Conservation (phyloP, 1,140 invertebrate genomes). For the Lasaia peninsularis region DNA sequence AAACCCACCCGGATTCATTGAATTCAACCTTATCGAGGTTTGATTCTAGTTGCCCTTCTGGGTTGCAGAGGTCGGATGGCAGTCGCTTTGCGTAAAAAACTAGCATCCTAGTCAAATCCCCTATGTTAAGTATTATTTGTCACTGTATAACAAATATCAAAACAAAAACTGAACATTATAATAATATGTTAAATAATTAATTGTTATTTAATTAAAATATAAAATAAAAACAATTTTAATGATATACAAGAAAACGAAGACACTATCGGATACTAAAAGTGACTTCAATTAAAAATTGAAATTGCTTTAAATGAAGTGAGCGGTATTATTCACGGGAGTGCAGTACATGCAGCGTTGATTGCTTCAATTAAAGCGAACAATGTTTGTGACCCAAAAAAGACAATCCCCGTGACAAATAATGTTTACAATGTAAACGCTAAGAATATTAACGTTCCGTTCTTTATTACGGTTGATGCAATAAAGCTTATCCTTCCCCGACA, state of each 20-base stretch:
- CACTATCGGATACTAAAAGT: not conserved
- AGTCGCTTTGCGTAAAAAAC: too few species aligned
- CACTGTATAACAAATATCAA: too few species aligned
- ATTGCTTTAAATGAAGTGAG: constrained; percentile 12
- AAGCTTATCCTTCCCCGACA: not conserved
- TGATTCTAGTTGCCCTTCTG: too few species aligned
- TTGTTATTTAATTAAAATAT: too few species aligned
- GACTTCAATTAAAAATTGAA: not conserved
- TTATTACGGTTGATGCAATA: not conserved
- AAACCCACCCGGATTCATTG: too few species aligned
- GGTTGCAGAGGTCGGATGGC: too few species aligned
- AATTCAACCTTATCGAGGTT: too few species aligned
- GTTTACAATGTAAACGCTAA: constrained; percentile 10
- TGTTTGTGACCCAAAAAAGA: constrained; percentile 4
- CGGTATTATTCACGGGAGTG: constrained; percentile 5
- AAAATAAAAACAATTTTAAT: not conserved
- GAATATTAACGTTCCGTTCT: constrained; percentile 3
- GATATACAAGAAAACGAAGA: not conserved
- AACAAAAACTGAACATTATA: too few species aligned
- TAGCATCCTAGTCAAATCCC: too few species aligned
- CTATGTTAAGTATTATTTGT: too few species aligned
- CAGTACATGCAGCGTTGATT: constrained; percentile 16
- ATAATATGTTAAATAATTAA: too few species aligned
- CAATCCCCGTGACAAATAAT: constrained; percentile 1
- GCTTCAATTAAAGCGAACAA: constrained; percentile 14